Conservation (phyloP, 53 echinoderm and acorn worm genomes). For the Hippasteria phrygiana region DNA sequence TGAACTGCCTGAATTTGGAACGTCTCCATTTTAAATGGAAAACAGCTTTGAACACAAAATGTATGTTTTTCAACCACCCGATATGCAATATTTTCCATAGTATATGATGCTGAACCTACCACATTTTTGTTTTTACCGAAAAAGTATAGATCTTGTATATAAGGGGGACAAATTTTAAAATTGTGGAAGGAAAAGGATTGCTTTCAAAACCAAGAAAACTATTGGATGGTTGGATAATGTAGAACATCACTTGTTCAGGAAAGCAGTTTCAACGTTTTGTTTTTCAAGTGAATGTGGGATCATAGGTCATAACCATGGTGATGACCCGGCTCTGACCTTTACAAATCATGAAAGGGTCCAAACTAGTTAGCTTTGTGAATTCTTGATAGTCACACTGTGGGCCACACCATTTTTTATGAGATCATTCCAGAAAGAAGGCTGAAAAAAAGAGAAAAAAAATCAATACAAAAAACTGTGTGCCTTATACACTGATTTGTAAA, state of each 20-base stretch:
- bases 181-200: neutral
- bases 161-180: constrained; percentile 13
- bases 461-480: constrained; percentile 45
- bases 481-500: constrained; percentile 45
- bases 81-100: constrained; percentile 54
- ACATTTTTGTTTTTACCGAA: neutral
- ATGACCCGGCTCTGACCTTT: neutral
- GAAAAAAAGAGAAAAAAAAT: constrained; percentile 50
- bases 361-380: neutral
- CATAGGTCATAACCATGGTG: neutral
- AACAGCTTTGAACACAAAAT: neutral
- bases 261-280: neutral
- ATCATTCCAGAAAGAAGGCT: constrained; percentile 56
- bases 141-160: constrained; percentile 62
- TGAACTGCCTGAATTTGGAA: constrained; percentile 64
- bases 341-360: neutral
- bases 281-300: neutral
- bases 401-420: constrained; percentile 2
- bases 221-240: constrained; percentile 39
- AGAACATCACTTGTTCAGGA: constrained; percentile 5
- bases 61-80: constrained; percentile 31
- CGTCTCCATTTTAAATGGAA: constrained; percentile 35
- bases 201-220: constrained; percentile 15
- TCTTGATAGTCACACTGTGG: neutral
- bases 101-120: constrained; percentile 17